Evolutionary conservation across 1,140 invertebrate species (phyloP).

Genomic region (Pseudomyrmex cubaensis): DNA sequence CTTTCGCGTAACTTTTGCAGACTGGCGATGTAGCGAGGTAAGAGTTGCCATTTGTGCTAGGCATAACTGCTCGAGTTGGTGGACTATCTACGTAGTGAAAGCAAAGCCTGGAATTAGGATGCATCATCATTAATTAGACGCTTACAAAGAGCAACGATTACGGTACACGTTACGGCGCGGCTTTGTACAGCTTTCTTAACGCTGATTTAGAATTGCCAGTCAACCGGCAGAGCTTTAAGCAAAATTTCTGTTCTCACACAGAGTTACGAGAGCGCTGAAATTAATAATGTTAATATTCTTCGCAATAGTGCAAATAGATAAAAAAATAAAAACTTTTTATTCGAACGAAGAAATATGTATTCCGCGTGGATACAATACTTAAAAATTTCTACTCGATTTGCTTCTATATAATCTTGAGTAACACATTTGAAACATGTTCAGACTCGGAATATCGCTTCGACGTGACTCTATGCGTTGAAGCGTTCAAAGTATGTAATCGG

Average conservation of each 20-base stretch:
- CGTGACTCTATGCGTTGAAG: not conserved
- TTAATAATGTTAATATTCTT: constrained; percentile 20
- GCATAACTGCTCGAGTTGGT: constrained; percentile 46
- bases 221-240: constrained; percentile 4
- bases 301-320: not conserved
- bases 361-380: too few species aligned
- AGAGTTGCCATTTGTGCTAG: constrained; percentile 57
- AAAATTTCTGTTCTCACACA: constrained; percentile 39
- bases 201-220: constrained; percentile 36
- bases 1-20: constrained; percentile 45
- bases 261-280: constrained; percentile 6
- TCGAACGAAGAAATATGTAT: too few species aligned
- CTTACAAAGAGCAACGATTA: constrained; percentile 60
- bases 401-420: not conserved
- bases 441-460: not conserved
- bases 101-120: constrained; percentile 72
- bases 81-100: constrained; percentile 26
- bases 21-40: constrained; percentile 6
- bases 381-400: not conserved
- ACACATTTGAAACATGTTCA: not conserved
- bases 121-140: constrained; percentile 75
- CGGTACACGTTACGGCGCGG: constrained; percentile 33
- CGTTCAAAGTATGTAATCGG: constrained; percentile 18
- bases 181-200: constrained; percentile 60
- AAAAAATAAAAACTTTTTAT: too few species aligned